Percentiles rank a stretch among this genome's conserved stretches.
Conservation (phyloP, 2,113 vertebrate species). For the Atlantisia rogersi region DNA sequence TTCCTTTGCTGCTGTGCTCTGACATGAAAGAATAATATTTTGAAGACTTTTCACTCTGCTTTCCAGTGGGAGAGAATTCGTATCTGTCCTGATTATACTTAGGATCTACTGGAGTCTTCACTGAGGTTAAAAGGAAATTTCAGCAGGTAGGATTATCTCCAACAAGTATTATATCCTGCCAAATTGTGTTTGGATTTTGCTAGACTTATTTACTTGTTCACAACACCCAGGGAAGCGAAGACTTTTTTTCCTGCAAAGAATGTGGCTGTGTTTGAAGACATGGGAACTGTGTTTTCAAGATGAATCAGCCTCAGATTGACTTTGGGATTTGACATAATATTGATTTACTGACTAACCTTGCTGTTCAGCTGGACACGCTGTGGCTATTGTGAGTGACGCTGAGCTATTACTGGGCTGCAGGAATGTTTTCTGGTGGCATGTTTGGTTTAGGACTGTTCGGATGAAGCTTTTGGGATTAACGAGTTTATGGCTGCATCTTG, state of each 20-base stretch:
- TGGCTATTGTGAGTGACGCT: neutral
- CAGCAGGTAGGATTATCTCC: constrained; percentile 64
- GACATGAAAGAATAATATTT: neutral
- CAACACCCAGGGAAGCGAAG: neutral
- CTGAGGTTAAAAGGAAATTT: constrained; percentile 62
- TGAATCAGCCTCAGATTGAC: constrained; percentile 20
- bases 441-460: neutral
- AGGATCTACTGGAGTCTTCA: constrained; percentile 34
- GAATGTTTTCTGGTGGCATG: neutral
- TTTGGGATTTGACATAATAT: constrained; percentile 13
- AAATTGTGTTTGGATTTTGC: constrained; percentile 59
- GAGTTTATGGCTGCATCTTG: neutral
- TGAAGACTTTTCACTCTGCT: neutral
- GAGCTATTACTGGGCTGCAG: neutral
- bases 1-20: neutral
- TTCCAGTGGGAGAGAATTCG: constrained; percentile 11
- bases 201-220: constrained; percentile 52
- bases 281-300: constrained; percentile 10
- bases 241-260: neutral
- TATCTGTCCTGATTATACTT: constrained; percentile 45
- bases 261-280: constrained; percentile 35
- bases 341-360: constrained; percentile 7
- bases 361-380: neutral
- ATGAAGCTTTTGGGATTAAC: neutral
- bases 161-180: constrained; percentile 44